Base-by-base conservation (phyloP, 2,797 vertebrate genomes). In the Lates japonicus region DNA sequence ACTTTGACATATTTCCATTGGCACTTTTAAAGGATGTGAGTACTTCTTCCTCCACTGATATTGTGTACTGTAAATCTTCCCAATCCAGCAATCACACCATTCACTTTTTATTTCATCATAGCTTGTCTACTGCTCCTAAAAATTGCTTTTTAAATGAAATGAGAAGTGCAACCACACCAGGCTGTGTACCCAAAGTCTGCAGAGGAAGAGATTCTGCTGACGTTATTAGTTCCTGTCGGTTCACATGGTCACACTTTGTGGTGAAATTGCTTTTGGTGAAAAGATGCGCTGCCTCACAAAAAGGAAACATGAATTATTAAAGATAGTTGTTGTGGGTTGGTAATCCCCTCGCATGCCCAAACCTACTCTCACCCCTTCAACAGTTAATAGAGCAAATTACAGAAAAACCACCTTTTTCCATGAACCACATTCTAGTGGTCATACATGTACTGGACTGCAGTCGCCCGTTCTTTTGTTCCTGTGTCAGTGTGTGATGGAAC, bases 191-290 rank as follows among this genome's bases (percentile, higher is more conserved):
- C 5, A 19, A 14, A 17, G 37, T 63, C 46, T 33, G 29, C n/a
- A 81, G 62, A 80, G 80, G 77, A 88, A 87, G 71, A 71, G 25
- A 19, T 19, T 22, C 3, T 67, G 73, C 69, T 78, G 84, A 87
- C 35, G 25, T 48, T 61, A 3, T 35, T 61, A 68, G 49, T 87
- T 89, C 78, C 82, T 85, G 41, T 71, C 3, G 0, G 5, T 55
- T 78, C 4, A 55, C 17, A 11, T 51, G 61, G 64, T 60, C 60
- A 25, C 33, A 55, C n/a, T 51, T 69, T 51, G 76, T 69, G 68
- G 57, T 71, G 25, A 29, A 7, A 31, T 11, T 2, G 3, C 10
- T 55, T 54, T 31, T 64, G 14, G 42, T 48, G 2, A 63, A 78
- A 51, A 49, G 22, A 41, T 33, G 14, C 1, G 10, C 2, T 31